These are phyloP conservation scores for Gambusia yucatana DNA, from an alignment of 2,797 vertebrate species.

Conservation along the genomic window DNA sequence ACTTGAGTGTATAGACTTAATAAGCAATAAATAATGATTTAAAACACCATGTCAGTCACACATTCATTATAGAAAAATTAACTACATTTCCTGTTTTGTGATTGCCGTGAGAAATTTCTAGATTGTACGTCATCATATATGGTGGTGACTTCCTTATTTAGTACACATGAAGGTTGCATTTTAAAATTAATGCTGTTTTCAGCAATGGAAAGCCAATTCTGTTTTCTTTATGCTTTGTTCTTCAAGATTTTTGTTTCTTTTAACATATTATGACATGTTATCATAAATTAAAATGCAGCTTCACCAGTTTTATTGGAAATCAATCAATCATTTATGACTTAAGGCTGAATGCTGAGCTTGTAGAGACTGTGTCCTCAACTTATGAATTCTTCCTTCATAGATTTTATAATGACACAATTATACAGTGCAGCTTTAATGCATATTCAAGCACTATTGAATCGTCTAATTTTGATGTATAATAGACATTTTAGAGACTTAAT, in stretches of 20 bases:
- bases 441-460: slow-evolving; percentile 11
- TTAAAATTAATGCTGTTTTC: neutral
- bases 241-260: neutral
- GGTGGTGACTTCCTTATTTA: neutral
- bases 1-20: too few relatives aligned
- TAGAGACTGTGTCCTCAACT: slow-evolving; percentile 38
- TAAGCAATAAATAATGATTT: too few relatives aligned
- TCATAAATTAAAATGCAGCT: neutral
- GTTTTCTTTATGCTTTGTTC: neutral
- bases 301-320: neutral
- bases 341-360: neutral
- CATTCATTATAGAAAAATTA: neutral
- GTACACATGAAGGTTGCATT: neutral
- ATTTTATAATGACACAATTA: neutral
- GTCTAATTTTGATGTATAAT: slow-evolving; percentile 20
- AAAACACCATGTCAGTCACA: neutral
- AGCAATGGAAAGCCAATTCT: neutral
- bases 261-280: neutral
- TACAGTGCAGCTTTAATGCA: slow-evolving; percentile 9
- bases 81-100: neutral
- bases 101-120: neutral
- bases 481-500: neutral
- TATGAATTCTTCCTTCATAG: neutral
- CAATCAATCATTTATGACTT: neutral
- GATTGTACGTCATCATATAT: neutral